Base-by-base conservation (phyloP, 64 coral and sea anemone genomes). In the Actinia equina region DNA sequence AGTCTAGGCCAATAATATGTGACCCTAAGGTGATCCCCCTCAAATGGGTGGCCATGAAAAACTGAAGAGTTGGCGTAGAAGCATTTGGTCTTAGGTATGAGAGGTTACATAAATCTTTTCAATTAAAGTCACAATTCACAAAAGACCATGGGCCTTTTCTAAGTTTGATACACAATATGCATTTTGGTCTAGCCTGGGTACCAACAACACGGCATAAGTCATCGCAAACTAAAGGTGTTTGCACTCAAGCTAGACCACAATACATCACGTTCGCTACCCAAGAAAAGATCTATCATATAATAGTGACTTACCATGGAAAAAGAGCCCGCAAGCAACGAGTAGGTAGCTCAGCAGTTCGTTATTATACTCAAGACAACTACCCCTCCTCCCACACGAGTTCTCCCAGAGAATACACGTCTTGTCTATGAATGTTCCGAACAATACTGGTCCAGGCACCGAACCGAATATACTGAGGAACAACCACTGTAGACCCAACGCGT, bases 401-500 rank as follows among this genome's bases (percentile, higher is more conserved):
- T 93, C 93, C 93, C 93, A 99, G 17, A 99, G 79, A 71, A 92
- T 93, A 17, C 97, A 99, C 0, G 97, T 99, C 80, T 93, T 94
- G 91, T 99, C 97, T 27, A 99, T 95, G 43, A 99, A 95, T 51
- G 97, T 87, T 18, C 97, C 97, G 57, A 99, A 99, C 18, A 99
- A 17, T 5, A 99, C 91, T 61, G 97, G 93, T 71, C 93, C 93
- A 30, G 93, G 93, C 55, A 99, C 82, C 18, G 93, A 95, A 17
- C 97, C 97, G 52, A 99, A 93, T 52, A 88, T 77, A 82, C 93
- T 88, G 26, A 95, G 79, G n/a, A 92, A 87, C 43, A 99, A 63
- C 93, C 93, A 99, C 57, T 99, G 97, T 2, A 99, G 86, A 13
- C 97, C 97, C 0, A 99, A 54, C 9, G 93, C 93, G 25, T 99